Evolutionary conservation across 2,797 vertebrate genomes (phyloP).

Genomic region (Scyliorhinus canicula): DNA sequence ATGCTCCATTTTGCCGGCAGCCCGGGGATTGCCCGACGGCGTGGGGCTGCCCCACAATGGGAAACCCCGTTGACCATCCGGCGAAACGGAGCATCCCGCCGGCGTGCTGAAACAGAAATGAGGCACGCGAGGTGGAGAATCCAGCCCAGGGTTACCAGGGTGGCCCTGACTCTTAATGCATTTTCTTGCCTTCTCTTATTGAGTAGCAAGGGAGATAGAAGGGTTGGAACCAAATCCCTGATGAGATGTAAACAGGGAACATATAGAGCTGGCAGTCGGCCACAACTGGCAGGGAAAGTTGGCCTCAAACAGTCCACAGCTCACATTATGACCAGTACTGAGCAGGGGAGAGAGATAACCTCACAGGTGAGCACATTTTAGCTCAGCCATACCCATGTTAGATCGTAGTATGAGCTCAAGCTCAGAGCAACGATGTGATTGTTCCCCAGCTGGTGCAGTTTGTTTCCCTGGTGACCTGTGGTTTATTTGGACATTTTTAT

Average conservation of each 20-base stretch:
- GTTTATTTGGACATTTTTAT: conserved; percentile 26
- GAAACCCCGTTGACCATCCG: no score
- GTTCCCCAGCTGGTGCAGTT: not conserved
- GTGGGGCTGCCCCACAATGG: no score
- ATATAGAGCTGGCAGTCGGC: not conserved
- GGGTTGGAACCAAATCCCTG: not conserved
- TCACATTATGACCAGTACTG: not conserved
- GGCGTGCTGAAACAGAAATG: no score
- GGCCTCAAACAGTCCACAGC: not conserved
- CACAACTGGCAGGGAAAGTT: not conserved
- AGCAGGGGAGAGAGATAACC: not conserved
- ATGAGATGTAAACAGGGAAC: not conserved
- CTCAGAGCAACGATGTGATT: not conserved
- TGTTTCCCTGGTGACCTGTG: conserved; percentile 30
- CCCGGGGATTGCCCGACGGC: no score
- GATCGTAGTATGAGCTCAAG: no score
- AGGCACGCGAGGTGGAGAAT: no score
- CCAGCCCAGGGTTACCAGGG: not conserved
- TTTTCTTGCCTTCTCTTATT: not conserved
- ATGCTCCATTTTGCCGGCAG: no score
- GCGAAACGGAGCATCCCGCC: no score
- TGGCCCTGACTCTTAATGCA: not conserved
- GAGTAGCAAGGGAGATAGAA: not conserved
- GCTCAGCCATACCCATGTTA: not conserved
- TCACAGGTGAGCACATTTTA: no score